Conservation (phyloP, 2,113 vertebrate species). For the Thunnus thynnus region DNA sequence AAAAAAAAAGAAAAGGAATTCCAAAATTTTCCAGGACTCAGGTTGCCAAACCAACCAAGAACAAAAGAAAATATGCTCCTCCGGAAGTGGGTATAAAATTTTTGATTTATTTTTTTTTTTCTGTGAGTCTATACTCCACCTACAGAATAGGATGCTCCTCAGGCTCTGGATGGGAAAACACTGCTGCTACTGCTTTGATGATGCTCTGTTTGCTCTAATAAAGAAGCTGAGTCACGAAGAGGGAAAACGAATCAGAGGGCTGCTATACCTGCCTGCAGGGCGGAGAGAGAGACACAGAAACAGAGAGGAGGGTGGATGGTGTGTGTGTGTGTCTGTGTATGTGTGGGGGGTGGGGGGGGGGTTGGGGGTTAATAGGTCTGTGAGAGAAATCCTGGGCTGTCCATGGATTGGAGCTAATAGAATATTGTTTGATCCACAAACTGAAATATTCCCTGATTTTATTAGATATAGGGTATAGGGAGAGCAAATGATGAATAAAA, state of each 20-base stretch:
- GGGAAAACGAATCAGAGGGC: slow-evolving; percentile 51
- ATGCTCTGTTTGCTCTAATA: slow-evolving; percentile 57
- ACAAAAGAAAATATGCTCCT: slow-evolving; percentile 10
- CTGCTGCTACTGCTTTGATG: slow-evolving; percentile 52
- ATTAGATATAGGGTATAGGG: neutral
- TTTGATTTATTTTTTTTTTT: neutral
- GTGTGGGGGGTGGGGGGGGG: no score
- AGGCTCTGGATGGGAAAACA: slow-evolving; percentile 14
- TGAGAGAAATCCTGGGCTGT: slow-evolving; percentile 48
- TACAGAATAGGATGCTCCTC: slow-evolving; percentile 10
- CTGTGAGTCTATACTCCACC: neutral
- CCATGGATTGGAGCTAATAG: slow-evolving; percentile 30
- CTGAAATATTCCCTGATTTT: neutral
- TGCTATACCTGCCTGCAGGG: slow-evolving; percentile 66
- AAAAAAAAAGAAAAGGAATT: neutral
- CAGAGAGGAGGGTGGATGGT: slow-evolving; percentile 10
- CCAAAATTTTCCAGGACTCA: neutral
- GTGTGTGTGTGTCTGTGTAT: no score
- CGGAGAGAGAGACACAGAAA: slow-evolving; percentile 41
- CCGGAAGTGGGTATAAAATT: neutral
- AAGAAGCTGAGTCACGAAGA: slow-evolving; percentile 70
- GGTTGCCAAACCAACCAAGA: neutral
- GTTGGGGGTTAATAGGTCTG: slow-evolving; percentile 28
- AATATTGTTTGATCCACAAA: neutral
- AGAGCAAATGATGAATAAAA: neutral